Evolutionary conservation across 2,888 invertebrate genomes (phyloP).

Genomic region (Apocheima hispidaria): DNA sequence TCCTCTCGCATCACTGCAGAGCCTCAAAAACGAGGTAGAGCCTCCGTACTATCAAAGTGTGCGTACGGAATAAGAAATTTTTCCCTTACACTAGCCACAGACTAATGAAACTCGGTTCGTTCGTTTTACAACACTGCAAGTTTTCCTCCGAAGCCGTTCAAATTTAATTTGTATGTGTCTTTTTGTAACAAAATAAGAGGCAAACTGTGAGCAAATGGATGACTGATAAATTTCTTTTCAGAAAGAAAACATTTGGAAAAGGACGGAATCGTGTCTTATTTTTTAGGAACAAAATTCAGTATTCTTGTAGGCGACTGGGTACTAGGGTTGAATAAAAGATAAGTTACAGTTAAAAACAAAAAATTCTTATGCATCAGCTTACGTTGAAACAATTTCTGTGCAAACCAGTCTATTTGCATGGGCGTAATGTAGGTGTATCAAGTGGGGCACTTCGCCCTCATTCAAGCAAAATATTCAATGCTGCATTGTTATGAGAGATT

Average conservation of each 20-base stretch:
- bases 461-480: conserved; percentile 2
- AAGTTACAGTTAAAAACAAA: conserved; percentile 50
- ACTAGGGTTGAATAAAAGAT: conserved; percentile 62
- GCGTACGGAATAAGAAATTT: conserved; percentile 75
- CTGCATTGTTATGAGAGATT: conserved; percentile 2
- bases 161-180: conserved; percentile 35
- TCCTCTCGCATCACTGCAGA: conserved; percentile 82
- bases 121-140: conserved; percentile 48
- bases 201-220: conserved; percentile 47
- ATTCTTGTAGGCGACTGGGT: conserved; percentile 48
- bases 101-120: conserved; percentile 51
- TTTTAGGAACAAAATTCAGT: conserved; percentile 49
- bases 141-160: conserved; percentile 40
- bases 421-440: conserved; percentile 6
- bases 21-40: conserved; percentile 84
- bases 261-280: conserved; percentile 37
- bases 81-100: conserved; percentile 72
- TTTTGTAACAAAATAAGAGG: conserved; percentile 42
- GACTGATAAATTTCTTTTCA: conserved; percentile 51
- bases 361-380: conserved; percentile 56
- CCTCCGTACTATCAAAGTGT: conserved; percentile 76
- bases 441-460: conserved; percentile 12
- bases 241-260: conserved; percentile 45
- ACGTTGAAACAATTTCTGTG: conserved; percentile 46
- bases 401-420: conserved; percentile 20